These are phyloP conservation scores for Amphipyra berbera DNA, from an alignment of 2,888 invertebrate genomes.

Conservation along the genomic window DNA sequence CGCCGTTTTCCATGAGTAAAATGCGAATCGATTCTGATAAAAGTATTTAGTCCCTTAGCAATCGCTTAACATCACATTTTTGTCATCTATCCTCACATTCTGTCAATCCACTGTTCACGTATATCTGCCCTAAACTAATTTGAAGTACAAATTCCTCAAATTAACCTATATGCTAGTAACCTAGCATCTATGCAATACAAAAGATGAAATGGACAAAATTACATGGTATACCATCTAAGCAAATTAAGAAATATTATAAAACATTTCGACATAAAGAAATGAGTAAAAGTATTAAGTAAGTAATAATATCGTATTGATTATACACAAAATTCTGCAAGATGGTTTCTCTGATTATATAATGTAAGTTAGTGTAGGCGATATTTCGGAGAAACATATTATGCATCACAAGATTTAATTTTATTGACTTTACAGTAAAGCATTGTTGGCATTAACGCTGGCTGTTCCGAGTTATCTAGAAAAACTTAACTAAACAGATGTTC, in stretches of 20 bases:
- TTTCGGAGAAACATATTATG: conserved; percentile 29
- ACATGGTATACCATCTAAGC: conserved; percentile 8
- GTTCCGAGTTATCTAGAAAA: conserved; percentile 31
- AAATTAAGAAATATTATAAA: conserved; percentile 19
- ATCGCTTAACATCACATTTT: neutral
- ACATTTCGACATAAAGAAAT: conserved; percentile 10
- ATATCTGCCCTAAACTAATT: conserved; percentile 14
- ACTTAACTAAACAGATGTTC: conserved; percentile 90
- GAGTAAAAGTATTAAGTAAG: neutral
- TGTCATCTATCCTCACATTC: conserved; percentile 7
- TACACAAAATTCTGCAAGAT: conserved; percentile 12
- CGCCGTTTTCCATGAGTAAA: too few relatives aligned
- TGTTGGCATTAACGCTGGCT: conserved; percentile 39
- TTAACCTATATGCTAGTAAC: conserved; percentile 21
- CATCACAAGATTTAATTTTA: conserved; percentile 33
- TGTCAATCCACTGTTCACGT: conserved; percentile 13
- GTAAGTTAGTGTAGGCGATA: conserved; percentile 26
- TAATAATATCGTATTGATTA: conserved; percentile 4
- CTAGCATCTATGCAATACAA: conserved; percentile 10
- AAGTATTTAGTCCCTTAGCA: neutral
- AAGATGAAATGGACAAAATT: conserved; percentile 12
- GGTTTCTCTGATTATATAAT: conserved; percentile 12
- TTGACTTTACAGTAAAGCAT: conserved; percentile 45
- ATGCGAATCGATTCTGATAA: too few relatives aligned
- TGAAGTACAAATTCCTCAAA: conserved; percentile 35